Percentiles rank a stretch among this genome's conserved stretches.
These are phyloP conservation scores for Progne subis DNA, from an alignment of 2,113 vertebrate genomes.

Conservation along the genomic window DNA sequence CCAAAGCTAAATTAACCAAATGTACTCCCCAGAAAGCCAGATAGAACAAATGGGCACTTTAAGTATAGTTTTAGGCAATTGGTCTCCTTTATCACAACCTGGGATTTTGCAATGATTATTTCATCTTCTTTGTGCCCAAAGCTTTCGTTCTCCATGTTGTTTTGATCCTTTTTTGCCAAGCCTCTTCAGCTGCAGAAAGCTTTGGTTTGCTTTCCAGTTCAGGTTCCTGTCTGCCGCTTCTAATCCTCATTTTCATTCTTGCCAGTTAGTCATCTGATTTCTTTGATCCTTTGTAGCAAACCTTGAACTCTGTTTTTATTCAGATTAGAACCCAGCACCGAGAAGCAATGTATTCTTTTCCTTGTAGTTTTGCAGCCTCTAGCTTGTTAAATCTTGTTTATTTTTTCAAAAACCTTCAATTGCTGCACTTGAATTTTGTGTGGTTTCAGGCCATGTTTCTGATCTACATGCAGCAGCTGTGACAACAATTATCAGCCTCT, in stretches of 20 bases:
- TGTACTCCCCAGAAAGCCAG: not conserved
- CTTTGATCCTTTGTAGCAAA: constrained; percentile 57
- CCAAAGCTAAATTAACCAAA: not conserved
- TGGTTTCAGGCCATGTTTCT: not conserved
- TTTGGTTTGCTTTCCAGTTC: constrained; percentile 58
- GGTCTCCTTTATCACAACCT: not conserved
- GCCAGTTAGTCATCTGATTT: constrained; percentile 48
- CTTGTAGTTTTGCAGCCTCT: constrained; percentile 24
- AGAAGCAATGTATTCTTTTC: constrained; percentile 29
- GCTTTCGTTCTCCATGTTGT: not conserved
- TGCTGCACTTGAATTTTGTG: not conserved
- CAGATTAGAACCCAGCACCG: constrained; percentile 40
- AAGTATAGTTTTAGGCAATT: not conserved
- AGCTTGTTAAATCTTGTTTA: constrained; percentile 24
- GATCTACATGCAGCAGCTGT: not conserved
- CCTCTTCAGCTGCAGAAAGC: constrained; percentile 46
- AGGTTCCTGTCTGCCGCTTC: constrained; percentile 32
- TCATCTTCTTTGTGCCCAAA: constrained; percentile 5
- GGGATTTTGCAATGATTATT: constrained; percentile 8
- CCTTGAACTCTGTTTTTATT: constrained; percentile 60
- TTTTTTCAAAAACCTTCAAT: not conserved
- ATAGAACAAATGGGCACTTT: not conserved
- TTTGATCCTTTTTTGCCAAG: constrained; percentile 52
- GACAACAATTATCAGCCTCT: not conserved
- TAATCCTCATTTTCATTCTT: constrained; percentile 65